Evolutionary conservation across 2,113 vertebrate genomes (phyloP).

Genomic region (Narcine bancroftii): DNA sequence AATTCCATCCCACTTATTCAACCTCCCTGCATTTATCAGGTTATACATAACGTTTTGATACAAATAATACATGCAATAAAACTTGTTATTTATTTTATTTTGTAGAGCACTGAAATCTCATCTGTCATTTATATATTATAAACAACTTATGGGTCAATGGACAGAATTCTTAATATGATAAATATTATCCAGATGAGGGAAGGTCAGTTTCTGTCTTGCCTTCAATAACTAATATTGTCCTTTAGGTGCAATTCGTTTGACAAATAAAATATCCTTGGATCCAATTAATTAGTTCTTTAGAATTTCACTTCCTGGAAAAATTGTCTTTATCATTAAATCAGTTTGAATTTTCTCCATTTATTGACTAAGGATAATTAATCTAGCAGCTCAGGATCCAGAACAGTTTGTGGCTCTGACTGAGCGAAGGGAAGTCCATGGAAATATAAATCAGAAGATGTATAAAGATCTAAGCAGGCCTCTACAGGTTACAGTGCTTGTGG

Average conservation of each 20-base stretch:
- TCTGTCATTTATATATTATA: too few relatives aligned
- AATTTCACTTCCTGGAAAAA: background rate
- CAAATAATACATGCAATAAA: background rate
- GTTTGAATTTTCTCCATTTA: background rate
- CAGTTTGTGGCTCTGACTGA: background rate
- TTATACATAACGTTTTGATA: background rate
- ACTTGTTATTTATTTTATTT: slow-evolving; percentile 1
- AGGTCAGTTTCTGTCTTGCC: background rate
- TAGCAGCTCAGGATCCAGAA: background rate
- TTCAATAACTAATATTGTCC: background rate
- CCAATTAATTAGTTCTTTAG: background rate
- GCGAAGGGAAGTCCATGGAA: background rate
- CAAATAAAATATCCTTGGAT: background rate
- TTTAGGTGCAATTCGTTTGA: background rate
- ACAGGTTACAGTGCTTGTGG: too few relatives aligned
- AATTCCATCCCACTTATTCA: background rate
- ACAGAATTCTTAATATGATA: too few relatives aligned
- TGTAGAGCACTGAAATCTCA: background rate
- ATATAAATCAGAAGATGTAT: background rate
- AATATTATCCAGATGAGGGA: background rate
- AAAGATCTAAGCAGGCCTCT: too few relatives aligned
- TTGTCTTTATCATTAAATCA: background rate
- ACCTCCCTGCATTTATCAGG: background rate
- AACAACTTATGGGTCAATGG: too few relatives aligned
- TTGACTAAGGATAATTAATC: background rate